A percentile compares a stretch with the other conserved stretches of the same genome.
Conservation (phyloP, 2,888 invertebrate species). For the Xanthia icteritia region DNA sequence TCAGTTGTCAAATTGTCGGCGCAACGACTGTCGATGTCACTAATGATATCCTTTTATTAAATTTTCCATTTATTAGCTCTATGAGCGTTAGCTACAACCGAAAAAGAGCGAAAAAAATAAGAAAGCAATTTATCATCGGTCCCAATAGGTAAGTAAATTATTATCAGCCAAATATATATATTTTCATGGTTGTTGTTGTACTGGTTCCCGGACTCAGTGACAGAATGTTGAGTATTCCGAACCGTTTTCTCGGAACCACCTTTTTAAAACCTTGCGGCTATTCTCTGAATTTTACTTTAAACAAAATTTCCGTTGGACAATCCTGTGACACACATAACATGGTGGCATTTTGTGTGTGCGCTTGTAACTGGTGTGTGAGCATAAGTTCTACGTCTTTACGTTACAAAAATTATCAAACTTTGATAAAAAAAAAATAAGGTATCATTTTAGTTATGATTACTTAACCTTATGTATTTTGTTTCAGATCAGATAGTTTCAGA, state of each 20-base stretch:
- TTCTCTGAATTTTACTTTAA: slow-evolving; percentile 44
- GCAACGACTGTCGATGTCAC: too few species aligned
- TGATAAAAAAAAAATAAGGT: fast-evolving
- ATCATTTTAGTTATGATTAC: neutral
- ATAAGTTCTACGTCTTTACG: too few species aligned
- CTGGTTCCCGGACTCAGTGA: neutral
- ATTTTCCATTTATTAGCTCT: neutral
- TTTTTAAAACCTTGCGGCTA: slow-evolving; percentile 35
- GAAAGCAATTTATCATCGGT: neutral
- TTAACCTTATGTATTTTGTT: neutral
- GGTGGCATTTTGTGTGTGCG: neutral
- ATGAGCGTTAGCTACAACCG: neutral
- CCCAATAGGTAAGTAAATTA: neutral
- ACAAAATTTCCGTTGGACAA: slow-evolving; percentile 41
- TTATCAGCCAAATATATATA: neutral
- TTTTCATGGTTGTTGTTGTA: neutral
- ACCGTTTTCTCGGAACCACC: slow-evolving; percentile 29
- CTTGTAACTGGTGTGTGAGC: neutral
- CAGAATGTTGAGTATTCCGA: slow-evolving; percentile 35
- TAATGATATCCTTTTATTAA: too few species aligned
- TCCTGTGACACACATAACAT: slow-evolving; percentile 18
- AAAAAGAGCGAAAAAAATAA: neutral
- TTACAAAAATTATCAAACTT: neutral
- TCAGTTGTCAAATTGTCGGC: too few species aligned
- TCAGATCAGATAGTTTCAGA: neutral